Percentiles rank a stretch among this genome's conserved stretches.
Evolutionary conservation across 1,140 invertebrate species (phyloP).

Genomic region (Cylas formicarius): DNA sequence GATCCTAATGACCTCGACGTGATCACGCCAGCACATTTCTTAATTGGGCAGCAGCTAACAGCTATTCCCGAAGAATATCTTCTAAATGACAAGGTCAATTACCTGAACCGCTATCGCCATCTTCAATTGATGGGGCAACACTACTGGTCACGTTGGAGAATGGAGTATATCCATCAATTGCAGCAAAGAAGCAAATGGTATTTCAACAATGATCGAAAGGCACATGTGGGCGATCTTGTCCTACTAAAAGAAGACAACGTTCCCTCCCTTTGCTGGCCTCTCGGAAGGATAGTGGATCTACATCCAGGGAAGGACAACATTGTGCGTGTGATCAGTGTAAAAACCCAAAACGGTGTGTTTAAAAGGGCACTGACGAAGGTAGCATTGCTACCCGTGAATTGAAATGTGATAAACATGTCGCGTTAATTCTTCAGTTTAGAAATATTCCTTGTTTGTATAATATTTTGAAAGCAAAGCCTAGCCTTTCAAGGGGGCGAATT

Average conservation of each 20-base stretch:
- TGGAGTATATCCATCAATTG: constrained; percentile 27
- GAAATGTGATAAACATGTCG: too few species aligned
- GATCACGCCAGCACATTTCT: constrained; percentile 37
- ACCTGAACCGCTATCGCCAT: constrained; percentile 25
- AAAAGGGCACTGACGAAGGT: too few species aligned
- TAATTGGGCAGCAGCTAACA: constrained; percentile 31
- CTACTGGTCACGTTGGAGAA: constrained; percentile 29
- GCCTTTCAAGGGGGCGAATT: too few species aligned
- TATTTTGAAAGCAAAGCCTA: too few species aligned
- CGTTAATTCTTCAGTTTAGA: too few species aligned
- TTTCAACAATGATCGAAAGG: not conserved
- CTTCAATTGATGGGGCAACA: constrained; percentile 25
- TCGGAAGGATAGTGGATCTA: constrained; percentile 33
- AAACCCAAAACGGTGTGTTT: too few species aligned
- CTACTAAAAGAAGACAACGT: constrained; percentile 23
- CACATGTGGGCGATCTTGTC: constrained; percentile 16
- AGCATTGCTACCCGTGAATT: too few species aligned
- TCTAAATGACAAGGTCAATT: constrained; percentile 13
- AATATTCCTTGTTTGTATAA: too few species aligned
- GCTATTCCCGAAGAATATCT: constrained; percentile 33
- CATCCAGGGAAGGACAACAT: constrained; percentile 35
- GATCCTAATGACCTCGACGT: constrained; percentile 29
- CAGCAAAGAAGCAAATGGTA: constrained; percentile 26
- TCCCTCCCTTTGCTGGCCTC: constrained; percentile 25
- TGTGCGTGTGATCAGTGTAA: constrained; percentile 34